Evolutionary conservation across 1,140 invertebrate genomes (phyloP), one percentile per base, ranked within the genome.

Genomic region (Zaprionus ghesquierei): DNA sequence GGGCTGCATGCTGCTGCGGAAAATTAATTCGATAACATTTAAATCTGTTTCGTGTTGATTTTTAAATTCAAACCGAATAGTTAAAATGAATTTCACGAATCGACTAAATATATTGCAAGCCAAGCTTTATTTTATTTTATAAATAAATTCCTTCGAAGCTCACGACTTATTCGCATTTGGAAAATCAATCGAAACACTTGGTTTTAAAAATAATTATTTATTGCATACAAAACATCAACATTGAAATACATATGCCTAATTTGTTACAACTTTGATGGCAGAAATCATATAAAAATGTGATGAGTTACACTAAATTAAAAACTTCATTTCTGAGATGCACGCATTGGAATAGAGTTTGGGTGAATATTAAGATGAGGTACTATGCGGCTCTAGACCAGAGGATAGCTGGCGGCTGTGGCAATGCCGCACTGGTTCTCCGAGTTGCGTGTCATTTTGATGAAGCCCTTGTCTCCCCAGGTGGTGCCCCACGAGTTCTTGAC

Each of bases 381-480:
- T 70, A 50, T 58, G 66, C 35, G 41, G 49, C 9, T 61, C 93
- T 95, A 97, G 76, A 97, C 96, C 69, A 97, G 92, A 44, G 97
- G 97, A 92, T 96, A 97, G 78, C 95, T 96, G 65, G 98, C 96
- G 58, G 93, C 91, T 15, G 95, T 94, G 27, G 98, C 97, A 91
- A 99, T 95, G 84, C 98, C 98, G 92, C 98, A 99, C 85, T 96
- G 94, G 92, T 99, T 99, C 1, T 96, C 79, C 77, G 94, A 94
- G 92, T 98, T 98, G 76, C 97, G 94, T 4, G 96, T 93, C 95
- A 99, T 98, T 92, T 96, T 95, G 76, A 99, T 96, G 93, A 97
- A 99, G 23, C 98, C 98, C 3, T 95, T 81, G 25, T 95, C 93
- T 22, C 98, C 98, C 98, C 98, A 99, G 1, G 92, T 93, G 66